phyloP scores from a whole-genome alignment of 2,113 vertebrate genomes.

The Ranitomeya imitator region DNA sequence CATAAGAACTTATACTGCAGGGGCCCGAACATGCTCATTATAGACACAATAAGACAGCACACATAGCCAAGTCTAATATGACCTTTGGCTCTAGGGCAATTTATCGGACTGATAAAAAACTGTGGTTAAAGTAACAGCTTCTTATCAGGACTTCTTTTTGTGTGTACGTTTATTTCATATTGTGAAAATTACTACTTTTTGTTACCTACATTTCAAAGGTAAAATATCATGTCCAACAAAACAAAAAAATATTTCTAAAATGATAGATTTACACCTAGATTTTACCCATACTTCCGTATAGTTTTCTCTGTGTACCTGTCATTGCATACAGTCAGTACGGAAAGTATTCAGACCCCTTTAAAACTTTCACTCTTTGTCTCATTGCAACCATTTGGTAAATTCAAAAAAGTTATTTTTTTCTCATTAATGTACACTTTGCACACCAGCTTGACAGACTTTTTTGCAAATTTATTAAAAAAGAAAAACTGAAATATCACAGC shows the following conservation, averaged over 20 bases:
- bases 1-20: conserved; percentile 16
- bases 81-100: conserved; percentile 1
- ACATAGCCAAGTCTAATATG: not conserved
- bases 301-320: no score
- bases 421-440: no score
- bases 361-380: no score
- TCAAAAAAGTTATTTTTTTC: no score
- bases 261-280: not conserved
- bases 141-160: not conserved
- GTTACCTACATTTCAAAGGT: not conserved
- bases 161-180: not conserved
- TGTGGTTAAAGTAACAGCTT: not conserved
- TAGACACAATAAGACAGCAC: conserved; percentile 8
- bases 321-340: no score
- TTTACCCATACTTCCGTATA: no score
- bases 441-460: no score
- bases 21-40: conserved; percentile 8
- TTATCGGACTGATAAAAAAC: conserved; percentile 4
- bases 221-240: not conserved
- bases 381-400: no score
- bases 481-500: no score
- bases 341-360: no score
- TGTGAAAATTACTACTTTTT: not conserved
- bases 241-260: not conserved
- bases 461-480: no score